Conservation (phyloP, 2,888 invertebrate species). For the Meteorus cinctellus region DNA sequence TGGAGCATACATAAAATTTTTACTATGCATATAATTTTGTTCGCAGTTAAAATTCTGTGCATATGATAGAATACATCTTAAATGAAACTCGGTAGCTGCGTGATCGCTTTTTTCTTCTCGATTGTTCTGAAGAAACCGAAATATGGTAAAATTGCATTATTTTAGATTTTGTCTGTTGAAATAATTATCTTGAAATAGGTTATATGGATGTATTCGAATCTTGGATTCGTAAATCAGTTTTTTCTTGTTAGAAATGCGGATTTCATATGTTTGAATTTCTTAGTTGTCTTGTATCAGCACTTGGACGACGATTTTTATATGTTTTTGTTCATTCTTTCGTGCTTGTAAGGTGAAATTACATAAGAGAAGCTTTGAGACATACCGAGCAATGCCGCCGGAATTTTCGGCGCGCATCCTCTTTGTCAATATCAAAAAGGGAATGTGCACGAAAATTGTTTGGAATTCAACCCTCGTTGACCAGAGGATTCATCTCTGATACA, state of each 20-base stretch:
- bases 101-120: too few relatives aligned
- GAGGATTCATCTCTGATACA: neutral
- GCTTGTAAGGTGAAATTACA: neutral
- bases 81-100: too few relatives aligned
- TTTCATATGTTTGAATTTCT: too few relatives aligned
- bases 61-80: neutral
- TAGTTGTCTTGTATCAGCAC: too few relatives aligned
- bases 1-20: neutral
- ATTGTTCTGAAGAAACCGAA: too few relatives aligned
- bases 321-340: neutral
- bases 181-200: too few relatives aligned
- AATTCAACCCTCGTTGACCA: slow-evolving; percentile 40
- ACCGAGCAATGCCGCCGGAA: slow-evolving; percentile 27
- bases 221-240: too few relatives aligned
- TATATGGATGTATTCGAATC: too few relatives aligned
- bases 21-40: neutral
- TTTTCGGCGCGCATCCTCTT: slow-evolving; percentile 32
- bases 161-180: too few relatives aligned
- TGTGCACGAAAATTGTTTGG: slow-evolving; percentile 40
- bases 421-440: slow-evolving; percentile 23
- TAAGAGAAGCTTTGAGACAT: neutral
- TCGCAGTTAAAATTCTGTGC: slow-evolving; percentile 2
- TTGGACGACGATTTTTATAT: neutral
- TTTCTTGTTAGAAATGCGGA: too few relatives aligned
- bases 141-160: too few relatives aligned